Evolutionary conservation across 2,888 invertebrate species (phyloP), one percentile per base, ranked within the genome.

Genomic region (Cryptocephalus moraei): DNA sequence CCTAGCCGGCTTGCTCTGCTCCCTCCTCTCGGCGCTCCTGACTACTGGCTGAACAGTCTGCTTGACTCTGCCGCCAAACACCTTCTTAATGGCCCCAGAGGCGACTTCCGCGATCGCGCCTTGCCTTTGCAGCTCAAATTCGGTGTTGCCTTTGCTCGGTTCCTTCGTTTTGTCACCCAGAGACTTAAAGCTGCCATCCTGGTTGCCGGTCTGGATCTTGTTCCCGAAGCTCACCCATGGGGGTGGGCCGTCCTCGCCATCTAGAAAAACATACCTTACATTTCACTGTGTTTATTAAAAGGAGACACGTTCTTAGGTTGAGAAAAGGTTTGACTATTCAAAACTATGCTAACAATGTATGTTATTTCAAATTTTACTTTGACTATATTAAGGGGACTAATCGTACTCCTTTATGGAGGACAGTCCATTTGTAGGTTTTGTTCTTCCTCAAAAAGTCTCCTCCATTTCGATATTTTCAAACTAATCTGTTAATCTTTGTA

Each of bases 141-240:
- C 91, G 1, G 80, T 80, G 68, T 88, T 84, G 54, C 86, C 86
- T 46, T 49, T 54, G 33, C 38, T 43, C 13, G 13, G 46, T 42
- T 84, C 80, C 64, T 81, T 81, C 9, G 73, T 71, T 44, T 77
- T 77, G 43, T 74, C 75, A 49, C 74, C 74, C 31, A 86, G 66
- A 49, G 86, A 83, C 64, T 86, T 88, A 52, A 88, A 88, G 59
- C 78, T 78, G 51, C 83, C 81, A 38, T 77, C 72, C 31, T 77
- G 69, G 33, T 68, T 64, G 6, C 75, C 68, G 44, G 77, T 75
- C 57, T 82, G 74, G 46, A 89, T 76, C 62, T 80, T 82, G 61
- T 86, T 82, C 0, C 93, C 93, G 73, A 94, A 93, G 33, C 91
- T 85, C 58, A 92, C 90, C 91, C 93, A 94, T 36, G 87, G 84